A percentile compares a stretch with the other conserved stretches of the same genome.
These are phyloP conservation scores for Excalfactoria chinensis DNA, from an alignment of 2,113 vertebrate species.

Conservation along the genomic window DNA sequence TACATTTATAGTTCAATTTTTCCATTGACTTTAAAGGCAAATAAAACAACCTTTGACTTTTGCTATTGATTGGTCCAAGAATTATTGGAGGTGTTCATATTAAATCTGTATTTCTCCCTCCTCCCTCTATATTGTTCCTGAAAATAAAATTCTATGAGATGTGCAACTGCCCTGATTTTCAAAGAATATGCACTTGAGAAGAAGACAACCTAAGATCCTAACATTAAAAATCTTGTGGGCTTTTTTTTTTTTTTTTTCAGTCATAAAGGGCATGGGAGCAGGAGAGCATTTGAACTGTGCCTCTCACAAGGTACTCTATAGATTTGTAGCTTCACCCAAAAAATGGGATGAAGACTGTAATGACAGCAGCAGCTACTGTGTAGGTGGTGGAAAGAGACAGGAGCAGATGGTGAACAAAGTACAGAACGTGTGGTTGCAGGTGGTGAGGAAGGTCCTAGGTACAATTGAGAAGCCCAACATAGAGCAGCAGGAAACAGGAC, in stretches of 20 bases:
- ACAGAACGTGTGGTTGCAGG: rapidly evolving
- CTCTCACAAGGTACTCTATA: neutral
- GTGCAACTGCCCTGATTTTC: neutral
- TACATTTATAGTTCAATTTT: conserved; percentile 75
- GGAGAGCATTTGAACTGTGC: neutral
- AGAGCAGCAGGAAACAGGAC: neutral
- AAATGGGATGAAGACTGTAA: neutral
- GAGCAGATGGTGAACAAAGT: neutral
- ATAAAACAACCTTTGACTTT: conserved; percentile 79
- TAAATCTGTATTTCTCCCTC: neutral
- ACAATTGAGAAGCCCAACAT: neutral
- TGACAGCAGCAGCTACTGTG: neutral
- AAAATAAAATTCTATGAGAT: conserved; percentile 6
- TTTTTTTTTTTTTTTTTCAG: neutral
- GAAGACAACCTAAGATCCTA: neutral
- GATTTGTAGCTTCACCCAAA: neutral
- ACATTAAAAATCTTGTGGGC: neutral
- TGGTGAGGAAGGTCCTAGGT: too few relatives aligned
- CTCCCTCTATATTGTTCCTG: neutral
- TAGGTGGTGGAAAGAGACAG: neutral
- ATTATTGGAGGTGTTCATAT: conserved; percentile 24
- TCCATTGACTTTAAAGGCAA: conserved; percentile 72
- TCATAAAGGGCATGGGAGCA: too few relatives aligned
- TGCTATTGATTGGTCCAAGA: conserved; percentile 71
- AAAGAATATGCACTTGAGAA: neutral